These are phyloP conservation scores for Oreohelix idahoensis DNA, from an alignment of 1,140 invertebrate genomes.

Conservation along the genomic window DNA sequence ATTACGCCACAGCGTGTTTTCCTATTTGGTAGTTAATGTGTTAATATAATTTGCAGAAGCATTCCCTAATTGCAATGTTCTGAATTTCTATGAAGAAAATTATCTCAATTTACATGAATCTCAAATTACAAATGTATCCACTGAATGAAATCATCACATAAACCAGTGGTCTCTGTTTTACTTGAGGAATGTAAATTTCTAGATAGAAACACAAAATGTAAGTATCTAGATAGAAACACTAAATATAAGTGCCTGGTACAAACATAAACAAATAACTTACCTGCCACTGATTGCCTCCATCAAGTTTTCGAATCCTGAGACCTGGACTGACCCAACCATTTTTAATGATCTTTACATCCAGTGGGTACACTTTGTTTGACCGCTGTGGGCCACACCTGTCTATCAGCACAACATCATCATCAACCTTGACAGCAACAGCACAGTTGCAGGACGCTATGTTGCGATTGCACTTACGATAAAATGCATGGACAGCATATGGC, in stretches of 20 bases:
- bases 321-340: slow-evolving; percentile 56
- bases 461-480: slow-evolving; percentile 50
- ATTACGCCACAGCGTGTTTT: no score
- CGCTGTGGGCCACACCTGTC: slow-evolving; percentile 54
- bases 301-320: slow-evolving; percentile 42
- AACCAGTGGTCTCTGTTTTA: no score
- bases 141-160: no score
- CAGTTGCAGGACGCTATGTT: slow-evolving; percentile 62
- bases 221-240: background rate
- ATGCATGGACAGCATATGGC: slow-evolving; percentile 57
- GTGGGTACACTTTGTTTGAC: slow-evolving; percentile 25
- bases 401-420: slow-evolving; percentile 64
- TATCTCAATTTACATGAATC: no score
- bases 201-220: no score
- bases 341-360: slow-evolving; percentile 49
- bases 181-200: no score
- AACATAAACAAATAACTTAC: slow-evolving; percentile 23
- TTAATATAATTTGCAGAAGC: no score
- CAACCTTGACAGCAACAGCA: slow-evolving; percentile 58
- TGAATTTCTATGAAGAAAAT: no score
- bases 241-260: no score
- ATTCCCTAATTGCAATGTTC: no score
- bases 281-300: slow-evolving; percentile 50
- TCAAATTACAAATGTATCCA: no score
- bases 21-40: no score